phyloP scores from a whole-genome alignment of 2,797 vertebrate species.

The Clarias fuscus region DNA sequence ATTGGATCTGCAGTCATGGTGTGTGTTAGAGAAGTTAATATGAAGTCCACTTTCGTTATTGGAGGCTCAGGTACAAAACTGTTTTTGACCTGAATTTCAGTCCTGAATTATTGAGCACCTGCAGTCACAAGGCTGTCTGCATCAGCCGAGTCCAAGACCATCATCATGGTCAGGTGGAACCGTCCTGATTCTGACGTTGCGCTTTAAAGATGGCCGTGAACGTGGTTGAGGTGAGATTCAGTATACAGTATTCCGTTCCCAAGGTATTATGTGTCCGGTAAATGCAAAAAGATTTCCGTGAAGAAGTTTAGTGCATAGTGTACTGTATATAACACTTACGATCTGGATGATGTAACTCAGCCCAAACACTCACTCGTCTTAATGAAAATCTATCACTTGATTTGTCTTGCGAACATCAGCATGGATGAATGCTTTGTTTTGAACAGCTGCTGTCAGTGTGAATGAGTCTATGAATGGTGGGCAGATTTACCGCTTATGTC shows the following conservation, averaged over 20 bases:
- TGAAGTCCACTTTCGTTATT: no score
- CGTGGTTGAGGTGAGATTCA: not conserved
- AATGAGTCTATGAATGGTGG: not conserved
- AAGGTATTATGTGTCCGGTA: not conserved
- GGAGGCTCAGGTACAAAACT: no score
- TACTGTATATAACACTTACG: not conserved
- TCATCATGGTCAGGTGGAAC: no score
- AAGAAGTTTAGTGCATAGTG: not conserved
- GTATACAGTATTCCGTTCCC: not conserved
- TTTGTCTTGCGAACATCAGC: no score
- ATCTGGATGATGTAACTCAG: not conserved
- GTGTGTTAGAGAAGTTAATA: no score
- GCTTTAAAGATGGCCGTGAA: not conserved
- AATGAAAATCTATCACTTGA: not conserved
- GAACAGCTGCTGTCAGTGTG: not conserved
- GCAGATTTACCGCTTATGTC: not conserved
- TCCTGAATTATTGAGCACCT: no score
- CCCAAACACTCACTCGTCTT: not conserved
- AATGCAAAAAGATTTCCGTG: not conserved
- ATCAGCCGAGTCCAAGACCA: no score
- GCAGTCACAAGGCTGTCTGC: no score
- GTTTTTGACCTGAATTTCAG: no score
- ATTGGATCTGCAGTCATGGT: no score
- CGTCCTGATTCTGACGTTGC: not conserved
- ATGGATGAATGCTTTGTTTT: not conserved